A percentile compares a stretch with the other conserved stretches of the same genome.
phyloP scores from a whole-genome alignment of 2,113 vertebrate genomes.

The Hippolais icterina region DNA sequence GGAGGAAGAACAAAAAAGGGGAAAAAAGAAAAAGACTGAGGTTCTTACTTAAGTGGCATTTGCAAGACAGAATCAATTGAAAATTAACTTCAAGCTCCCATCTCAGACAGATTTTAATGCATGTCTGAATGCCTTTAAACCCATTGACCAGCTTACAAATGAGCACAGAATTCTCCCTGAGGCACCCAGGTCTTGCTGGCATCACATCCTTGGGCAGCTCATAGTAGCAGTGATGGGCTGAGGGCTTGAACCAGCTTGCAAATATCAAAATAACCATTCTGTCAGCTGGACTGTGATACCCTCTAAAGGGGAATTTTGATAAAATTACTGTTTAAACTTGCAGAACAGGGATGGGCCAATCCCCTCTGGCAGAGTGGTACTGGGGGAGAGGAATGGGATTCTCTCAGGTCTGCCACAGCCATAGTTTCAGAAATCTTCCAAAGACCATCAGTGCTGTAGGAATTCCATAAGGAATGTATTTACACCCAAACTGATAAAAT shows the following conservation, averaged over 20 bases:
- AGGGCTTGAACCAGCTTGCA: not conserved
- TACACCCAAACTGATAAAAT: not conserved
- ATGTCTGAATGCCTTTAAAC: constrained; percentile 72
- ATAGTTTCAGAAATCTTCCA: not conserved
- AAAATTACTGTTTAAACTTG: not conserved
- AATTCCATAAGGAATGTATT: not conserved
- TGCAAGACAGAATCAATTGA: constrained; percentile 75
- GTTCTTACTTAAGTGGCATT: constrained; percentile 54
- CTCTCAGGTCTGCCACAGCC: not conserved
- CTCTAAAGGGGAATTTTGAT: not conserved
- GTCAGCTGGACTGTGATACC: not conserved
- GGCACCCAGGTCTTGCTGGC: constrained; percentile 45
- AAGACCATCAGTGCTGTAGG: not conserved
- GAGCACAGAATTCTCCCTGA: constrained; percentile 70
- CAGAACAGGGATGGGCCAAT: not conserved
- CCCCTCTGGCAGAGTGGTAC: not conserved
- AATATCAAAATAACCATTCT: not conserved
- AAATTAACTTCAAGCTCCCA: constrained; percentile 74
- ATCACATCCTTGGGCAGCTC: constrained; percentile 46
- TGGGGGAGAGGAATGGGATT: not conserved
- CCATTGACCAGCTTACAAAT: constrained; percentile 72
- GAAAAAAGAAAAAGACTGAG: not conserved
- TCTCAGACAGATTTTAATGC: constrained; percentile 73
- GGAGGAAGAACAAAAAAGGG: not conserved
- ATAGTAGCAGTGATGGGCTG: not conserved